These are phyloP conservation scores for Chalcis sispes DNA, from an alignment of 2,888 invertebrate genomes.

Conservation along the genomic window DNA sequence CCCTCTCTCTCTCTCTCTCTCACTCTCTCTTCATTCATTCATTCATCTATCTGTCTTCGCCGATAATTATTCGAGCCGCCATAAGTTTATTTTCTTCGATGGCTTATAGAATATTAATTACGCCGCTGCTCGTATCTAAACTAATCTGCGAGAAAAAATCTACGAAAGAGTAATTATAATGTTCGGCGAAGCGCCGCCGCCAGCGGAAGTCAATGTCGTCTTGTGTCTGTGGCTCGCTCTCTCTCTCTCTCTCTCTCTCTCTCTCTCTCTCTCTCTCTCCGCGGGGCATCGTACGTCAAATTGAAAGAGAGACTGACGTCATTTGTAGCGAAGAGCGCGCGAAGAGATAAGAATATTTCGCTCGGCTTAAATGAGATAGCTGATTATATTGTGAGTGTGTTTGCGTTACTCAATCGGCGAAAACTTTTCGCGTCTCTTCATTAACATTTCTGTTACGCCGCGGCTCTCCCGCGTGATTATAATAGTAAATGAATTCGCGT, in stretches of 20 bases:
- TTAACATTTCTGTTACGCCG: neutral
- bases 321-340: neutral
- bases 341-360: conserved; percentile 14
- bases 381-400: neutral
- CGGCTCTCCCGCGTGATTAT: conserved; percentile 24
- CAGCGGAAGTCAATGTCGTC: conserved; percentile 45
- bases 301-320: conserved; percentile 56
- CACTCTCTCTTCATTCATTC: neutral
- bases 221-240: too few relatives aligned
- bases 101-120: conserved; percentile 50
- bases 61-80: neutral
- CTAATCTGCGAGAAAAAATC: neutral
- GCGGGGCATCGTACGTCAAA: conserved; percentile 40
- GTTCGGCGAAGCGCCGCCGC: conserved; percentile 42
- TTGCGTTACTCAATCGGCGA: conserved; percentile 34
- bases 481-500: conserved; percentile 45
- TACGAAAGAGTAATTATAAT: neutral
- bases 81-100: neutral
- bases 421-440: neutral
- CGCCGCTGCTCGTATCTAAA: neutral
- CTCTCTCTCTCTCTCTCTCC: too few relatives aligned
- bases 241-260: too few relatives aligned
- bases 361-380: neutral
- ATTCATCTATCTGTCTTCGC: neutral
- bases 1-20: conserved; percentile 65